Evolutionary conservation across 1,140 invertebrate genomes (phyloP).

Genomic region (Fragariocoptes setiger): DNA sequence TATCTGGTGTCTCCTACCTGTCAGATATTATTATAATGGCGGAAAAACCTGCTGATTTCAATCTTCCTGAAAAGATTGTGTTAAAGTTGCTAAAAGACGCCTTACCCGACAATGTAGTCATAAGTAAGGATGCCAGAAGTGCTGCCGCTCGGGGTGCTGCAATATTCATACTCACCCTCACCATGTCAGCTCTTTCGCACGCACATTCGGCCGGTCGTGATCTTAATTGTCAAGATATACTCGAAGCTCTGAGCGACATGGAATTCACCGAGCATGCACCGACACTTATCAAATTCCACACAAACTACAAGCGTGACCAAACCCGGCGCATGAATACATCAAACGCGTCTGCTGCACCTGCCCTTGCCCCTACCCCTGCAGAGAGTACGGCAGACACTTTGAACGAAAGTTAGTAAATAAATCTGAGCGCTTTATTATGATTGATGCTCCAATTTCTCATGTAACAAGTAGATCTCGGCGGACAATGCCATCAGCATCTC

Average conservation of each 20-base stretch:
- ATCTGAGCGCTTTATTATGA: background rate
- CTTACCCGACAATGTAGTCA: background rate
- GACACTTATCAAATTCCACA: background rate
- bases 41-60: background rate
- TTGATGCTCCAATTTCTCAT: background rate
- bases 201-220: background rate
- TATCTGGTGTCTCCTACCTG: too few species aligned
- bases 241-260: background rate
- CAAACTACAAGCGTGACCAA: background rate
- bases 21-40: too few species aligned
- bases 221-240: background rate
- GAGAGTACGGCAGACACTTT: background rate
- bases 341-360: background rate
- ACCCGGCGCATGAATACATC: too few species aligned
- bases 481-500: slow-evolving; percentile 6
- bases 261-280: background rate
- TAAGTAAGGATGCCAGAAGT: background rate
- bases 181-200: background rate
- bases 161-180: background rate
- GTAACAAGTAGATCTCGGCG: slow-evolving; percentile 5
- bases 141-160: background rate
- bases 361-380: background rate
- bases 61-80: background rate
- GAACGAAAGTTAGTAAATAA: background rate
- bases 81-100: background rate